phyloP scores from a whole-genome alignment of 1,140 invertebrate genomes.

The Drosophila ogumai region DNA sequence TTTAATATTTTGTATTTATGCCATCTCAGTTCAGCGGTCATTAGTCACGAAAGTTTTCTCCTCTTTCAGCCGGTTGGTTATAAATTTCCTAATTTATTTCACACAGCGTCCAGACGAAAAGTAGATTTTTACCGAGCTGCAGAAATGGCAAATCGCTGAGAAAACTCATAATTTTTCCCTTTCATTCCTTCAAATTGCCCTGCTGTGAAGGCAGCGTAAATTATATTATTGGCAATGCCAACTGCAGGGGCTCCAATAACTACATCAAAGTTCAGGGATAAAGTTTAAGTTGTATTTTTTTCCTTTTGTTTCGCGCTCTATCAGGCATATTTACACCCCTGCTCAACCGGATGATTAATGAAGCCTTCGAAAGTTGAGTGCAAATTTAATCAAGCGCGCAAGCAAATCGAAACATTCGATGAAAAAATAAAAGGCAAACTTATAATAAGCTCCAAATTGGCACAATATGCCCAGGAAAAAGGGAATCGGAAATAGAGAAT shows the following conservation, averaged over 20 bases:
- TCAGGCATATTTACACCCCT: constrained; percentile 6
- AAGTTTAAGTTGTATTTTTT: constrained; percentile 39
- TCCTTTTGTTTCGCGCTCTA: constrained; percentile 9
- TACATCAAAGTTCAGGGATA: constrained; percentile 48
- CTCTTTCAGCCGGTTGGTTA: constrained; percentile 15
- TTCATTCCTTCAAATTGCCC: constrained; percentile 20
- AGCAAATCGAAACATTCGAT: constrained; percentile 70
- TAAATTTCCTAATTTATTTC: constrained; percentile 71
- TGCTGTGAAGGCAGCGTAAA: constrained; percentile 56
- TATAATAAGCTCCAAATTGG: constrained; percentile 80
- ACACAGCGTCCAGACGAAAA: constrained; percentile 28
- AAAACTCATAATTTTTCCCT: constrained; percentile 42
- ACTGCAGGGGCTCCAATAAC: constrained; percentile 52
- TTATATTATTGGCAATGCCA: constrained; percentile 79
- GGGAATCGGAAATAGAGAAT: constrained; percentile 29
- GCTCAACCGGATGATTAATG: constrained; percentile 72
- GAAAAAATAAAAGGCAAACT: constrained; percentile 52
- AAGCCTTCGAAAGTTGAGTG: constrained; percentile 71
- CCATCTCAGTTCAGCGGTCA: constrained; percentile 16
- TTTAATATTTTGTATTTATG: constrained; percentile 20
- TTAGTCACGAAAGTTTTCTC: constrained; percentile 42
- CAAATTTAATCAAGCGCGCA: constrained; percentile 81
- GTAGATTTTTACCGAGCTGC: constrained; percentile 33
- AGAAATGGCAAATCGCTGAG: constrained; percentile 37
- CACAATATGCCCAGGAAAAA: constrained; percentile 53